Percentiles rank a stretch among this genome's conserved stretches.
These are phyloP conservation scores for Somateria mollissima DNA, from an alignment of 2,797 vertebrate species.

Conservation along the genomic window DNA sequence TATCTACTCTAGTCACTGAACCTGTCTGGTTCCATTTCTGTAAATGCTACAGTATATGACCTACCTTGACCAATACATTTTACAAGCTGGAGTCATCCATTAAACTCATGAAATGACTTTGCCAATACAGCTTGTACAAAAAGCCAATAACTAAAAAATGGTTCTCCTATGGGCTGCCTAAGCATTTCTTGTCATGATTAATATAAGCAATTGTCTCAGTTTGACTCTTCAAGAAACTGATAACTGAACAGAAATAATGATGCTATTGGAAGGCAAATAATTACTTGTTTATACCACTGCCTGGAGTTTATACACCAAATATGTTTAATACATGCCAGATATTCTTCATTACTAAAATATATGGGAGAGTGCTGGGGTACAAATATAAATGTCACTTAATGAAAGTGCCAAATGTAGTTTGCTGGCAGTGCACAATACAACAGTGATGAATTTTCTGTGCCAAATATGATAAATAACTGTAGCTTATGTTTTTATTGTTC, in stretches of 20 bases:
- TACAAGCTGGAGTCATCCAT: constrained; percentile 22
- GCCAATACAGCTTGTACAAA: constrained; percentile 36
- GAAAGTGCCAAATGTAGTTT: neutral
- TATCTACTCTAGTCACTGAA: constrained; percentile 43
- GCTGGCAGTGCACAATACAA: neutral
- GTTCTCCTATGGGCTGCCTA: neutral
- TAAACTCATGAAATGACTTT: constrained; percentile 63
- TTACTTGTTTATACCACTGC: neutral
- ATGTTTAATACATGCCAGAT: neutral
- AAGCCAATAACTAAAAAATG: constrained; percentile 30
- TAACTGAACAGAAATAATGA: constrained; percentile 10
- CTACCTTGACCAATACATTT: constrained; percentile 36
- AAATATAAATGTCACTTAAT: neutral
- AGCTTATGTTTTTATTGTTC: neutral
- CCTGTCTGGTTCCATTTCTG: constrained; percentile 37
- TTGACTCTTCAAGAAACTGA: neutral
- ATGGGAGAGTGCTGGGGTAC: neutral
- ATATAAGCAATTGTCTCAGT: constrained; percentile 12
- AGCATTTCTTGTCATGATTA: constrained; percentile 39
- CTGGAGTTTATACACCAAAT: neutral
- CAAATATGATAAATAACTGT: neutral
- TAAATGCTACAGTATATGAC: constrained; percentile 12
- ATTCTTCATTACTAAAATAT: neutral
- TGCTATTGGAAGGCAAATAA: neutral
- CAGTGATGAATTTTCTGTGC: neutral